These are phyloP conservation scores for Patella caerulea DNA, from an alignment of 2,888 invertebrate species.

Conservation along the genomic window DNA sequence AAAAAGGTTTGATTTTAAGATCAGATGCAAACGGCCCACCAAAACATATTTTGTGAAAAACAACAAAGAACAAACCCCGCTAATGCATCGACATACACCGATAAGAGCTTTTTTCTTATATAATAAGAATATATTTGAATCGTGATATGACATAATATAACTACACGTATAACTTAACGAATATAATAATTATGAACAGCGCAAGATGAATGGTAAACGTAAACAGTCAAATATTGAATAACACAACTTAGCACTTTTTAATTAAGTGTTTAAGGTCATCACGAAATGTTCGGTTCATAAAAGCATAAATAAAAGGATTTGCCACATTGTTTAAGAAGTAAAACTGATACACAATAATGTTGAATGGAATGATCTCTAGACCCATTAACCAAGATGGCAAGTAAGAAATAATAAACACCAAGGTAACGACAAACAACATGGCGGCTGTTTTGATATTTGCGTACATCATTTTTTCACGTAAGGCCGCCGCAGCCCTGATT, in stretches of 20 bases:
- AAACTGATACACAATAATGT: slow-evolving; percentile 66
- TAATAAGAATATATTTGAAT: no score
- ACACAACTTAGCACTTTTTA: slow-evolving; percentile 9
- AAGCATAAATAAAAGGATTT: slow-evolving; percentile 70
- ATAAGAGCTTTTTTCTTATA: no score
- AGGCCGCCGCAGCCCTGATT: slow-evolving; percentile 40
- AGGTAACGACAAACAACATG: slow-evolving; percentile 70
- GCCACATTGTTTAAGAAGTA: slow-evolving; percentile 70
- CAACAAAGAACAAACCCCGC: no score
- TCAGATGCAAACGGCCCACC: no score
- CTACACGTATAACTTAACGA: no score
- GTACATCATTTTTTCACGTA: slow-evolving; percentile 53
- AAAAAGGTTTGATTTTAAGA: no score
- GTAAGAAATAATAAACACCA: slow-evolving; percentile 69
- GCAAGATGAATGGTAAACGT: no score
- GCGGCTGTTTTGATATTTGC: slow-evolving; percentile 69
- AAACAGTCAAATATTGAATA: no score
- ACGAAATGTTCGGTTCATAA: slow-evolving; percentile 70
- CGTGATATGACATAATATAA: no score
- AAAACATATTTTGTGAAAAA: no score
- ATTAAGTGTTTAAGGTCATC: slow-evolving; percentile 51
- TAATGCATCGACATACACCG: no score
- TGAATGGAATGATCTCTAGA: slow-evolving; percentile 52
- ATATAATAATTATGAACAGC: no score
- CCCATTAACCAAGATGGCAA: slow-evolving; percentile 69